Evolutionary conservation across 2,888 invertebrate genomes (phyloP).

Genomic region (Podotricha telesiphe): DNA sequence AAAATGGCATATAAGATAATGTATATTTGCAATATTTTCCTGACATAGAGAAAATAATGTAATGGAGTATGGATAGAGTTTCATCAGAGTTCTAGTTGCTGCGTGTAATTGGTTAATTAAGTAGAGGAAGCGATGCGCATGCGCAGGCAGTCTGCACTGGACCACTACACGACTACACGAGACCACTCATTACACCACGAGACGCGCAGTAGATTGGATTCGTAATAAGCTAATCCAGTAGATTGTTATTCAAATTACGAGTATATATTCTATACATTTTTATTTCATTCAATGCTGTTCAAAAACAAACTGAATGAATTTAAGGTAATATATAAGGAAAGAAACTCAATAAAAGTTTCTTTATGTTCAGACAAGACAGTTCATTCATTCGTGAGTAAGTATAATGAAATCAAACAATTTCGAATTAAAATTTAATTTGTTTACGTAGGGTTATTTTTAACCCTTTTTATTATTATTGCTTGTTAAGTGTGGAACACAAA

Average conservation of each 20-base stretch:
- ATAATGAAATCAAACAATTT: too few species aligned
- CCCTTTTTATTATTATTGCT: too few species aligned
- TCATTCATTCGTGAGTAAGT: too few species aligned
- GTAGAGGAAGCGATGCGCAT: constrained; percentile 36
- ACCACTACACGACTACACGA: constrained; percentile 6
- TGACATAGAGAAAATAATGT: not conserved
- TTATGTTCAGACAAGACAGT: too few species aligned
- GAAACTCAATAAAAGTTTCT: too few species aligned
- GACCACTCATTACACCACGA: constrained; percentile 27
- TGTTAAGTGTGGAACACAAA: too few species aligned
- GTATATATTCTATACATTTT: not conserved
- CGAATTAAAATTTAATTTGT: too few species aligned
- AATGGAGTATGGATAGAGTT: constrained; percentile 18
- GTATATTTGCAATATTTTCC: not conserved
- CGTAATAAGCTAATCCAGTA: constrained; percentile 28
- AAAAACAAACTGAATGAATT: too few species aligned
- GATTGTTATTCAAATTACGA: constrained; percentile 3
- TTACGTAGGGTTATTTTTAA: too few species aligned
- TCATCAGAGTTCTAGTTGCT: constrained; percentile 30
- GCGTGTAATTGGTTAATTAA: constrained; percentile 41
- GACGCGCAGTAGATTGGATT: constrained; percentile 28
- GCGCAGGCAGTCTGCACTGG: constrained; percentile 20
- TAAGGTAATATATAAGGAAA: too few species aligned
- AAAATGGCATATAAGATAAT: not conserved
- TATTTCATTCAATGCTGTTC: not conserved